Conservation (phyloP, 2,797 vertebrate genomes). For the Notamacropus eugenii region DNA sequence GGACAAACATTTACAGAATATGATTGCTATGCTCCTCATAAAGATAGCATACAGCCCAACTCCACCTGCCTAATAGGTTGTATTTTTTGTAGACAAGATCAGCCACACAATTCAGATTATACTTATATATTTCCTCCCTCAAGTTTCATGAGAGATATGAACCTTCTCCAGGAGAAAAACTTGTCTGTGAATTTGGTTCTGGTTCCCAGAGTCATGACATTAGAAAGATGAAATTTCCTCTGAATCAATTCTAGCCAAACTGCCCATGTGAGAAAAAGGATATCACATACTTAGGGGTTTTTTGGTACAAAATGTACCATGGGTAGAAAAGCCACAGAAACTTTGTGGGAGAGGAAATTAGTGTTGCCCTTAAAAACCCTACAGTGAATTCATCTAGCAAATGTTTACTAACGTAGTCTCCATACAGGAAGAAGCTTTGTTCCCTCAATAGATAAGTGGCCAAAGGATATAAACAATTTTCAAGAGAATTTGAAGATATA, state of each 20-base stretch:
- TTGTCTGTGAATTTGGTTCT: not conserved
- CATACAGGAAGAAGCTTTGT: not conserved
- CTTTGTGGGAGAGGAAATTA: slow-evolving; percentile 8
- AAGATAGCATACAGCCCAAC: not conserved
- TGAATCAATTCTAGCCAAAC: slow-evolving; percentile 36
- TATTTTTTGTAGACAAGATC: slow-evolving; percentile 17
- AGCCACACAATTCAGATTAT: not conserved
- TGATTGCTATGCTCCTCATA: slow-evolving; percentile 23
- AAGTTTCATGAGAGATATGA: slow-evolving; percentile 11
- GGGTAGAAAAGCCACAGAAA: not conserved
- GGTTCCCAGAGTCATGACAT: slow-evolving; percentile 25
- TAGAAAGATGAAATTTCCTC: slow-evolving; percentile 18
- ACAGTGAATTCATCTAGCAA: not conserved
- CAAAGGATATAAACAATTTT: not conserved
- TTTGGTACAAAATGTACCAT: not conserved
- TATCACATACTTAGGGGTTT: not conserved
- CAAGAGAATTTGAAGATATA: not conserved
- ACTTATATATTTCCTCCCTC: not conserved
- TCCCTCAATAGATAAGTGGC: not conserved
- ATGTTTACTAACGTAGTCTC: not conserved
- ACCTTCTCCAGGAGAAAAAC: slow-evolving; percentile 8
- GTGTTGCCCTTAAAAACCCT: not conserved
- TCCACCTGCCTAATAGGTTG: not conserved
- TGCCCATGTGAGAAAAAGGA: slow-evolving; percentile 22
- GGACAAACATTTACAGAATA: slow-evolving; percentile 21